Conservation (phyloP, 2,888 invertebrate genomes). For the Lasioglossum figueresi region DNA sequence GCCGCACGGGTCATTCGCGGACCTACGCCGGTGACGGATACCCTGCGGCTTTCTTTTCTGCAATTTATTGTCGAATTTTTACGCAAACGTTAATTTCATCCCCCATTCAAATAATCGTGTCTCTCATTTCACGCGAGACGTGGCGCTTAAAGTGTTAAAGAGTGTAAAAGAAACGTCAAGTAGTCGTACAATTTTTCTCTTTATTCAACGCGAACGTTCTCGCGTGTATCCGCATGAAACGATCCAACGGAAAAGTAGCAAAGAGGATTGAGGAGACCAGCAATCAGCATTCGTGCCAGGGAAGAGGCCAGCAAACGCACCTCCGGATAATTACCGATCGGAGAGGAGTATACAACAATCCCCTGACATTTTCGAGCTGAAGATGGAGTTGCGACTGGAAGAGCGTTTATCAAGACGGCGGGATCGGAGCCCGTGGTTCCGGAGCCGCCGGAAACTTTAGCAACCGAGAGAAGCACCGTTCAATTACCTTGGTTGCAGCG, state of each 20-base stretch:
- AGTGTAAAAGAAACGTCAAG: no score
- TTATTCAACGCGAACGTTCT: no score
- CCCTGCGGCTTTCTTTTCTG: neutral
- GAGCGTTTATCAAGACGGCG: neutral
- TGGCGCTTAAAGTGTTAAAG: no score
- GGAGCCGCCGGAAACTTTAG: slow-evolving; percentile 51
- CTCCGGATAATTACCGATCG: neutral
- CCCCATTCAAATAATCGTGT: neutral
- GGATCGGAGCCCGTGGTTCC: neutral
- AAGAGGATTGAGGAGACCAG: neutral
- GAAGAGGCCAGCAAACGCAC: neutral
- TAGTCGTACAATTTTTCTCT: no score
- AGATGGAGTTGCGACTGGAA: neutral
- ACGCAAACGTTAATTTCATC: neutral
- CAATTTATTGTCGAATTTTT: no score
- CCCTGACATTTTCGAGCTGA: neutral
- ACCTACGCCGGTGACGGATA: neutral
- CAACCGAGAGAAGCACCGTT: slow-evolving; percentile 31
- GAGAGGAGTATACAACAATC: neutral
- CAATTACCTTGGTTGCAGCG: slow-evolving; percentile 49
- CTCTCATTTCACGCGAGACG: no score
- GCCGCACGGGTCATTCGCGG: neutral
- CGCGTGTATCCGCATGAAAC: neutral
- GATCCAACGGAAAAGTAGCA: neutral
- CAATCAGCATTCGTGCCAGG: neutral